These are phyloP conservation scores for Zaprionus lachaisei DNA, from an alignment of 1,140 invertebrate genomes.

Conservation along the genomic window DNA sequence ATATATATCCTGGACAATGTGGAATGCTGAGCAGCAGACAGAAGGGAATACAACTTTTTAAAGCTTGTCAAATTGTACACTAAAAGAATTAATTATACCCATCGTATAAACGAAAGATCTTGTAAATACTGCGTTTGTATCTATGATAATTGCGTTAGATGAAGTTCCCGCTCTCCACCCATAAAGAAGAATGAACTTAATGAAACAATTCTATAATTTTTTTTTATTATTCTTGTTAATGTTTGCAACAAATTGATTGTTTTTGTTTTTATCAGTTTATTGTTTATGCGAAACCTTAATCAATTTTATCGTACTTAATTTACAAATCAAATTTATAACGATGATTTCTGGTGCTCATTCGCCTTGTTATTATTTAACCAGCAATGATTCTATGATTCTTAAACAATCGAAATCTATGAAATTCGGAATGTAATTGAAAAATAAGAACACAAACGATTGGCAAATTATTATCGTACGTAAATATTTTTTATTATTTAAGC, in stretches of 20 bases:
- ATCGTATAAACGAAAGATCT: slow-evolving; percentile 42
- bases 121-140: slow-evolving; percentile 72
- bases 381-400: slow-evolving; percentile 23
- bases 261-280: slow-evolving; percentile 71
- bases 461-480: slow-evolving; percentile 35
- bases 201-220: slow-evolving; percentile 36
- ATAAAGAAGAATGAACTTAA: slow-evolving; percentile 11
- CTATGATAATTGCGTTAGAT: slow-evolving; percentile 40
- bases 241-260: slow-evolving; percentile 51
- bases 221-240: slow-evolving; percentile 64
- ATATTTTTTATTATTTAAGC: slow-evolving; percentile 66
- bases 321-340: slow-evolving; percentile 45
- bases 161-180: slow-evolving; percentile 10
- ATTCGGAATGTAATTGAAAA: background rate
- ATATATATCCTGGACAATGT: slow-evolving; percentile 18
- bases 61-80: slow-evolving; percentile 40
- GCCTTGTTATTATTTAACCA: slow-evolving; percentile 49
- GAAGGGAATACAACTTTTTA: slow-evolving; percentile 50
- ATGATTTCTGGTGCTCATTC: slow-evolving; percentile 52
- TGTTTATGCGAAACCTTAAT: slow-evolving; percentile 53
- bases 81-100: slow-evolving; percentile 30
- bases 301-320: slow-evolving; percentile 70
- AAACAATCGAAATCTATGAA: slow-evolving; percentile 7
- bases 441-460: slow-evolving; percentile 44
- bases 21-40: slow-evolving; percentile 17